Conservation (phyloP, 1,140 invertebrate genomes). For the Sweltsa coloradensis region DNA sequence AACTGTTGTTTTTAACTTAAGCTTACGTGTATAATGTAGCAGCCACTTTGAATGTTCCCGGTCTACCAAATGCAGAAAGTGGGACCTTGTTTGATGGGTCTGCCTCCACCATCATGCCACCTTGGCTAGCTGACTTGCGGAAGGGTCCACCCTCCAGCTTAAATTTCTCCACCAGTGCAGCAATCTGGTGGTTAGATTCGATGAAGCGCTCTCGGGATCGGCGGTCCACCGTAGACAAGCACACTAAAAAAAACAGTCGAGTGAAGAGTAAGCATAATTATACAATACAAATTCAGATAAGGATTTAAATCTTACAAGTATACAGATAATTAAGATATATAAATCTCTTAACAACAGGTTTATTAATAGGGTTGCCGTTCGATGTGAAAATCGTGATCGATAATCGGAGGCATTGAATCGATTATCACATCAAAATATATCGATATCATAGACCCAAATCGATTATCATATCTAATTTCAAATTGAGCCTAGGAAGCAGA, state of each 20-base stretch:
- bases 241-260: slow-evolving; percentile 51
- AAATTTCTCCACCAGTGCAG: slow-evolving; percentile 81
- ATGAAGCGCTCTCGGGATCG: slow-evolving; percentile 76
- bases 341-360: too few species aligned
- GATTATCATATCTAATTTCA: too few species aligned
- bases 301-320: too few species aligned
- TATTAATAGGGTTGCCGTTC: too few species aligned
- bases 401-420: too few species aligned
- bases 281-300: too few species aligned
- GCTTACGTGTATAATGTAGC: slow-evolving; percentile 65
- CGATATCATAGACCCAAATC: too few species aligned
- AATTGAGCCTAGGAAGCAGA: too few species aligned
- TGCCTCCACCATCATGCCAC: not conserved
- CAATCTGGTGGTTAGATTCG: slow-evolving; percentile 86
- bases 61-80: slow-evolving; percentile 53
- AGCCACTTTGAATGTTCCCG: slow-evolving; percentile 54
- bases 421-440: too few species aligned
- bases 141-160: slow-evolving; percentile 63
- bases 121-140: slow-evolving; percentile 31
- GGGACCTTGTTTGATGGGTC: slow-evolving; percentile 40
- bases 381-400: too few species aligned
- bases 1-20: not conserved
- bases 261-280: too few species aligned
- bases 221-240: slow-evolving; percentile 81
- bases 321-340: too few species aligned